Evolutionary conservation across 2,113 vertebrate genomes (phyloP), one percentile per base, ranked within the genome.

Genomic region (Canis aureus): DNA sequence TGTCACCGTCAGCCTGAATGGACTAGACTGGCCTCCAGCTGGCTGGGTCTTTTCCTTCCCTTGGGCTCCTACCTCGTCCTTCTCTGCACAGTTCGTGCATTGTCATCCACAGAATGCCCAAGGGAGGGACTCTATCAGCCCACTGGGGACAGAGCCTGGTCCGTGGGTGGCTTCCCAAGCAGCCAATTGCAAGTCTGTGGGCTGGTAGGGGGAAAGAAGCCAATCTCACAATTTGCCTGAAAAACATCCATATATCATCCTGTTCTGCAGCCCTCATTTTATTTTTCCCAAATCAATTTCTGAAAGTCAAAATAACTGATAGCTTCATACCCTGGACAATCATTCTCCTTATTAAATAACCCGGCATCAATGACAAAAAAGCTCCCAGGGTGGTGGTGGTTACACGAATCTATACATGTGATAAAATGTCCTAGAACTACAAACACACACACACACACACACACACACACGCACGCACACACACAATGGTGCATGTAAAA

Each of bases 231-330:
- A 57, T 67, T 8, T 53, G 80, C n/a, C 90, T 69, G 86, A 57
- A 88, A 92, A 89, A 51, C 43, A 86, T 82, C 78, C 59, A 91
- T 4, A 10, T 57, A n/a, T 91, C 92, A 60, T n/a, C 55, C 29
- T 0, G 5, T 25, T 73, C 79, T 78, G 43, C 35, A 27, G 53
- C 8, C 59, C n/a, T 55, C 49, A n/a, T 22, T 83, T 74, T 71
- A 66, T 91, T 86, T 64, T 60, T 59, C 73, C 64, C 66, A 91
- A 73, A 92, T 90, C 92, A 86, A 79, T 94, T 94, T 92, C 83
- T 80, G 62, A 74, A 97, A 92, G 97, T 97, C 94, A 96, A 86
- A 83, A 87, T 94, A 87, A 96, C 23, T 73, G 87, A 94, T 67
- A 29, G 94, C 94, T 93, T 94, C 83, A 49, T 49, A n/a, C 71